Evolutionary conservation across 1,140 invertebrate genomes (phyloP).

Genomic region (Zaprionus camerounensis): DNA sequence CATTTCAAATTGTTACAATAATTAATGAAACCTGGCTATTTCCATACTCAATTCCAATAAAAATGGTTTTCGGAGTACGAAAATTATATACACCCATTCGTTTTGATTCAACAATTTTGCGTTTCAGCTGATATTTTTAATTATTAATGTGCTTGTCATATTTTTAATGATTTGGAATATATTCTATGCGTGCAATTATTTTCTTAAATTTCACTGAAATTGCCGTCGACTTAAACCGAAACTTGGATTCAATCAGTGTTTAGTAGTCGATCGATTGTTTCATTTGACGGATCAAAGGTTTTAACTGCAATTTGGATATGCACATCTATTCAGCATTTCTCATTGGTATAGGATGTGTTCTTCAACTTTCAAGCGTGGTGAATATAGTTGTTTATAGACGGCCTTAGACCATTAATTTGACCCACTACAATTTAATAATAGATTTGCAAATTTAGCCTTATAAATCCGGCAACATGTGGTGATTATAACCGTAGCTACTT

Average conservation of each 20-base stretch:
- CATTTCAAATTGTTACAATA: not conserved
- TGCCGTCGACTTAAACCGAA: not conserved
- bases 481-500: constrained; percentile 52
- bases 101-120: not conserved
- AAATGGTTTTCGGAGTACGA: not conserved
- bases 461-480: constrained; percentile 2
- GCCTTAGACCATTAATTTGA: not conserved
- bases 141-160: not conserved
- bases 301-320: not conserved
- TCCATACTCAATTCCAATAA: not conserved
- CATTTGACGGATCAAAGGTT: not conserved
- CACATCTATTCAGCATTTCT: not conserved
- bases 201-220: not conserved
- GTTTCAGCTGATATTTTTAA: not conserved
- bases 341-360: not conserved
- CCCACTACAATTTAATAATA: not conserved
- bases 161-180: not conserved
- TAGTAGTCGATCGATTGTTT: constrained; percentile 8
- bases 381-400: not conserved
- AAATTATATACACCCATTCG: not conserved
- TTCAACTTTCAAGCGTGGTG: constrained; percentile 7
- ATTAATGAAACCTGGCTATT: not conserved
- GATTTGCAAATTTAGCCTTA: not conserved
- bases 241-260: not conserved
- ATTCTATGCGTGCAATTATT: constrained; percentile 3